Percentiles rank a stretch among this genome's conserved stretches.
phyloP scores from a whole-genome alignment of 2,888 invertebrate species.

The Epistrophella euchroma region DNA sequence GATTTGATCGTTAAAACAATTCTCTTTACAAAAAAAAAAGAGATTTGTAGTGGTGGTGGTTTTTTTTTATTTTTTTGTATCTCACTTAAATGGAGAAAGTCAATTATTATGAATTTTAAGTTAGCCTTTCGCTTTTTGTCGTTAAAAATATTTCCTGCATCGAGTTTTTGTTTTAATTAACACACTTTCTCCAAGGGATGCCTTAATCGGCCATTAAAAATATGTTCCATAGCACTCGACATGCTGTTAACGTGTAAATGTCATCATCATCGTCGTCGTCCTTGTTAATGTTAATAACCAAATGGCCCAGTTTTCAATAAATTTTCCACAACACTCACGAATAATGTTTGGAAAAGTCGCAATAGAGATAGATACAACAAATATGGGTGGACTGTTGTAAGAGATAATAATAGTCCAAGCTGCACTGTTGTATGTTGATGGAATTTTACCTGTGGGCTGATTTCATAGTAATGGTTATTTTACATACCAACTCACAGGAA shows the following conservation, averaged over 20 bases:
- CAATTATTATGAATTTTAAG: slow-evolving; percentile 49
- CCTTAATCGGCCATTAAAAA: slow-evolving; percentile 67
- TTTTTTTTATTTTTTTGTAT: slow-evolving; percentile 19
- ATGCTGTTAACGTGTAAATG: slow-evolving; percentile 55
- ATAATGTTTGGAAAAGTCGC: background rate
- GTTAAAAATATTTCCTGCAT: slow-evolving; percentile 4
- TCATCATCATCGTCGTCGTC: slow-evolving; percentile 10
- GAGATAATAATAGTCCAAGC: slow-evolving; percentile 20
- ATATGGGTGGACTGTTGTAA: background rate
- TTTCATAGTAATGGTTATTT: too few relatives aligned
- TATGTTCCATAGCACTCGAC: slow-evolving; percentile 37
- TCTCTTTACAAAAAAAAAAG: background rate
- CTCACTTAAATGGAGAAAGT: slow-evolving; percentile 38
- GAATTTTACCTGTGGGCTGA: too few relatives aligned
- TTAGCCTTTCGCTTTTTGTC: background rate
- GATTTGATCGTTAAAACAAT: background rate
- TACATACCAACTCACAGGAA: too few relatives aligned
- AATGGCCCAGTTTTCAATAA: slow-evolving; percentile 72
- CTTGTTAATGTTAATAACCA: slow-evolving; percentile 56
- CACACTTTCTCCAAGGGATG: slow-evolving; percentile 47
- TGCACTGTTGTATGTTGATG: too few relatives aligned
- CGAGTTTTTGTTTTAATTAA: slow-evolving; percentile 59
- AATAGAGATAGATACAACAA: background rate
- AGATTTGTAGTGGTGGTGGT: background rate
- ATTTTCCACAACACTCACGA: slow-evolving; percentile 37